Conservation (phyloP, 64 coral and sea anemone genomes). For the Acropora tenuis region DNA sequence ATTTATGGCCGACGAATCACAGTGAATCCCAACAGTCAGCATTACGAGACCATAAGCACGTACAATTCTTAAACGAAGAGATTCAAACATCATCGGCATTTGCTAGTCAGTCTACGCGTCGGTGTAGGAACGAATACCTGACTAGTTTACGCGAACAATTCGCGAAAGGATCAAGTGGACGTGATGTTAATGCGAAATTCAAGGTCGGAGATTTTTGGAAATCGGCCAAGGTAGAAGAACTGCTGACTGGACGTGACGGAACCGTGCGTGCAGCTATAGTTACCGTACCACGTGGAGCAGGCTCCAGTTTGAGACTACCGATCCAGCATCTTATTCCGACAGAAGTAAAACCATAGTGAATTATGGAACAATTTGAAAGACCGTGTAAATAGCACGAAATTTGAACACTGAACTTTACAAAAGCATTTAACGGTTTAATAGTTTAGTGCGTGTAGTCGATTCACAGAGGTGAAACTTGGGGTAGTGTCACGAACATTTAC, state of each 20-base stretch:
- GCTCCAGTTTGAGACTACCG: conserved; percentile 23
- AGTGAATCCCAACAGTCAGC: too few relatives aligned
- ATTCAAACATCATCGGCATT: too few relatives aligned
- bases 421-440: not conserved
- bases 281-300: not conserved
- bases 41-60: too few relatives aligned
- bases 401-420: not conserved
- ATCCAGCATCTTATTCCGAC: conserved; percentile 46
- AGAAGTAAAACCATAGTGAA: conserved; percentile 35
- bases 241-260: conserved; percentile 6
- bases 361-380: not conserved
- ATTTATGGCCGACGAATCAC: too few relatives aligned
- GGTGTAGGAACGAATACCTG: too few relatives aligned
- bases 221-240: conserved; percentile 21
- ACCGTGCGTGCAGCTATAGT: not conserved
- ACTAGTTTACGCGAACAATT: too few relatives aligned
- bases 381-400: too few relatives aligned
- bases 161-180: too few relatives aligned
- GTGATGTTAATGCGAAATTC: too few relatives aligned
- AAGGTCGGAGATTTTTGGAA: conserved; percentile 13
- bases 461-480: conserved; percentile 4
- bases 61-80: too few relatives aligned
- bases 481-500: not conserved
- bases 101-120: too few relatives aligned
- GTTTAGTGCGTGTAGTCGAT: not conserved